phyloP scores from a whole-genome alignment of 2,797 vertebrate species.

The Microcaecilia unicolor region DNA sequence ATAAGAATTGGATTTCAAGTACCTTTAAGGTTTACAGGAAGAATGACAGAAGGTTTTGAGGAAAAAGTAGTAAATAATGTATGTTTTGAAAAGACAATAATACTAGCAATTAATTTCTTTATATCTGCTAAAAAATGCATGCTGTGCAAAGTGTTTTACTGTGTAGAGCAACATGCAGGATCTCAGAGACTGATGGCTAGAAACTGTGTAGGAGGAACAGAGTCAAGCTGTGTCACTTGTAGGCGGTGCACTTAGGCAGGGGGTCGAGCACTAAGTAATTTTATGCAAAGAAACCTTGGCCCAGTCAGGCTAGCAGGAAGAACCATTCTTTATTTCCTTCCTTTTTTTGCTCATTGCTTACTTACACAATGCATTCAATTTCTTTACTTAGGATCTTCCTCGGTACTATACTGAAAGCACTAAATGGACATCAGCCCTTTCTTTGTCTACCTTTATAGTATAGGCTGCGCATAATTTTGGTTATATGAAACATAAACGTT shows the following conservation, averaged over 20 bases:
- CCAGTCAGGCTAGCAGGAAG: slow-evolving; percentile 13
- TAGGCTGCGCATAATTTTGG: no score
- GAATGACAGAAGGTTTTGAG: no score
- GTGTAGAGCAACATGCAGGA: slow-evolving; percentile 6
- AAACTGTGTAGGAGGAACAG: slow-evolving; percentile 16
- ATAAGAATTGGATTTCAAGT: no score
- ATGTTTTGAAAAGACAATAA: slow-evolving; percentile 15
- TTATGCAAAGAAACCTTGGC: slow-evolving; percentile 16
- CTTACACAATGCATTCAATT: no score
- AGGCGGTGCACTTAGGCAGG: slow-evolving; percentile 27
- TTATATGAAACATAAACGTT: no score
- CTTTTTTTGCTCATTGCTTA: no score
- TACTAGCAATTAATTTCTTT: slow-evolving; percentile 27
- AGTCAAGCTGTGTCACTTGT: slow-evolving; percentile 14
- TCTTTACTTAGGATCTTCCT: no score
- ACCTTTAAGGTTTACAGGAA: no score
- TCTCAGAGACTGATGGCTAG: slow-evolving; percentile 23
- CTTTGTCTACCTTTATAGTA: no score
- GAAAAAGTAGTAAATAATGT: slow-evolving; percentile 11
- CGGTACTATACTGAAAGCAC: no score
- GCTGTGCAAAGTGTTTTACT: slow-evolving; percentile 10
- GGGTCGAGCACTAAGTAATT: slow-evolving; percentile 39
- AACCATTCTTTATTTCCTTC: slow-evolving; percentile 13
- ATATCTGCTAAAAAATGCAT: slow-evolving; percentile 11
- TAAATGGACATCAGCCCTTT: no score